A percentile compares a stretch with the other conserved stretches of the same genome.
These are phyloP conservation scores for Lycodopsis pacificus DNA, from an alignment of 2,797 vertebrate genomes.

Conservation along the genomic window DNA sequence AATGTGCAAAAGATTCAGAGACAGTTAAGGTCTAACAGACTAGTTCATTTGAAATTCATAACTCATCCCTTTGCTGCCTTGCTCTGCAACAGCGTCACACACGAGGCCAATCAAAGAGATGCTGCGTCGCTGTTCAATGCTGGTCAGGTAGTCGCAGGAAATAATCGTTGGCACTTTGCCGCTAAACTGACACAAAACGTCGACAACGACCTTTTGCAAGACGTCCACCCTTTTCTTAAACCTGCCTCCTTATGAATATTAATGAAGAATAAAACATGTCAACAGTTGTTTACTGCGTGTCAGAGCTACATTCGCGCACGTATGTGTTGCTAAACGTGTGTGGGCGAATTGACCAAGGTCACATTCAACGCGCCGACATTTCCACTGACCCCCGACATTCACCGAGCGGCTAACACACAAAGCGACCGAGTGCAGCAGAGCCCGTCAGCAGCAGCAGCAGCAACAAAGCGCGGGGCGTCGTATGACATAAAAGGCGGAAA, in stretches of 20 bases:
- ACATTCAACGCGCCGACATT: not conserved
- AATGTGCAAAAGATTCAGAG: not conserved
- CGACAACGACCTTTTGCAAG: conserved; percentile 14
- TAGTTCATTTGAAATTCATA: too few relatives aligned
- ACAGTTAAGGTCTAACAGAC: too few relatives aligned
- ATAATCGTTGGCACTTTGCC: not conserved
- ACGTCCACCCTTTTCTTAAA: not conserved
- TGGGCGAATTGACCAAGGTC: conserved; percentile 36
- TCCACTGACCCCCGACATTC: conserved; percentile 5
- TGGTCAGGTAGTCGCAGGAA: conserved; percentile 8
- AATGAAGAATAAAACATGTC: conserved; percentile 14
- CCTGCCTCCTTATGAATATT: conserved; percentile 36
- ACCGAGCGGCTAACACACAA: not conserved
- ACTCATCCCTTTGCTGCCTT: not conserved
- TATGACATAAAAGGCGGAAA: conserved; percentile 58
- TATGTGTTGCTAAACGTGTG: conserved; percentile 4
- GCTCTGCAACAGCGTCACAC: not conserved
- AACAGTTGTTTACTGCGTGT: conserved; percentile 18
- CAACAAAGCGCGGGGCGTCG: conserved; percentile 1
- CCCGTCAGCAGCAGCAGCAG: not conserved
- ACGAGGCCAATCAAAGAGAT: not conserved
- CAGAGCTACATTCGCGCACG: conserved; percentile 1
- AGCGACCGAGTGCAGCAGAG: not conserved
- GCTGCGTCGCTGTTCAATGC: not conserved
- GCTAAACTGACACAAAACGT: not conserved